A percentile compares a stretch with the other conserved stretches of the same genome.
phyloP scores from a whole-genome alignment of 2,113 vertebrate species.

The Aptenodytes forsteri region DNA sequence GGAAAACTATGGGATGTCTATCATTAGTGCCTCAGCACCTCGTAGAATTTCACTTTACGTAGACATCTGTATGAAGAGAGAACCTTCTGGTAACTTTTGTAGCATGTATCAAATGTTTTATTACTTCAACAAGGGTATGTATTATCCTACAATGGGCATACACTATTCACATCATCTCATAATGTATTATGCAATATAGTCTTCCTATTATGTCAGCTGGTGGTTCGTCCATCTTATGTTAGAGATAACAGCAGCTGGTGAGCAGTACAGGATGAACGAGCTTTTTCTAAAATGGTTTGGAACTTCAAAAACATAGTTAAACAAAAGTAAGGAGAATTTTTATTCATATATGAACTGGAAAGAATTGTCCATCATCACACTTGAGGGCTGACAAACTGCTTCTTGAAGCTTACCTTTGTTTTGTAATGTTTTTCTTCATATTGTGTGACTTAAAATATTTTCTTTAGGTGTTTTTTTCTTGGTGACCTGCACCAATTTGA shows the following conservation, averaged over 20 bases:
- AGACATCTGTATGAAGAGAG: neutral
- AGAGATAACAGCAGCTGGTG: neutral
- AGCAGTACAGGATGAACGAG: neutral
- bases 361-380: too few relatives aligned
- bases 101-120: neutral
- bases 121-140: neutral
- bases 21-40: neutral
- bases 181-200: neutral
- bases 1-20: neutral
- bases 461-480: neutral
- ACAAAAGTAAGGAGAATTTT: neutral
- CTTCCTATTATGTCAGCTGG: neutral
- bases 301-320: neutral
- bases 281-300: neutral
- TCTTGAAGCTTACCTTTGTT: neutral
- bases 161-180: neutral
- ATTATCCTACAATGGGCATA: neutral
- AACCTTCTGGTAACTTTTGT: neutral
- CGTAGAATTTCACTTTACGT: neutral
- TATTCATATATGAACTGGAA: neutral
- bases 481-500: neutral
- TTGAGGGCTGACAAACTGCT: neutral
- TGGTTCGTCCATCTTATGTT: neutral
- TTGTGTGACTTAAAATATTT: neutral
- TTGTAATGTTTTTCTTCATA: neutral